These are phyloP conservation scores for Nomada ruficornis DNA, from an alignment of 2,888 invertebrate species.

Conservation along the genomic window DNA sequence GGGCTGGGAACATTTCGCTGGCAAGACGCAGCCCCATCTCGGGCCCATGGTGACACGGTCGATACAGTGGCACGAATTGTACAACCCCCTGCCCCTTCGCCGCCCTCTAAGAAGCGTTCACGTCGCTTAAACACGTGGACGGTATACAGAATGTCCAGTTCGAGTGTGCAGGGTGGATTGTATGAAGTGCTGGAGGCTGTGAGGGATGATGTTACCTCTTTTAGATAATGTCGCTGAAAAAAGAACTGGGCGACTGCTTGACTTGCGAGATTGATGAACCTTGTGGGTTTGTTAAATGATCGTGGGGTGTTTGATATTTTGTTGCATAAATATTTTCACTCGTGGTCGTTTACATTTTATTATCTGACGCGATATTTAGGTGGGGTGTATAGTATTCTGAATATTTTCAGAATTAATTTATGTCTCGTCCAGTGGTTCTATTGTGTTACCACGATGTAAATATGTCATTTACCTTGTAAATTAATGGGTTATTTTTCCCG, in stretches of 20 bases:
- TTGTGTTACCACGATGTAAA: no score
- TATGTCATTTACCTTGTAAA: no score
- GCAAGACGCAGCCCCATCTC: slow-evolving; percentile 28
- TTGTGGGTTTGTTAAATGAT: no score
- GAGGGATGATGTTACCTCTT: slow-evolving; percentile 6
- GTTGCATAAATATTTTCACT: no score
- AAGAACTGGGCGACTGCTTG: no score
- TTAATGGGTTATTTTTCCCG: no score
- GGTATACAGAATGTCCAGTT: slow-evolving; percentile 14
- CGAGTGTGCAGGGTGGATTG: background rate
- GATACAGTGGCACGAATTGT: slow-evolving; percentile 28
- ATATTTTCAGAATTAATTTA: no score
- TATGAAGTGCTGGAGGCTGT: background rate
- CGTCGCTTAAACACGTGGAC: slow-evolving; percentile 23
- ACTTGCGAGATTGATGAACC: background rate
- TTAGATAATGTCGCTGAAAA: background rate
- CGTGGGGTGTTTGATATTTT: no score
- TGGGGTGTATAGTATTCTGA: no score
- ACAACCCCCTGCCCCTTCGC: background rate
- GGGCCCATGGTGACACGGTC: slow-evolving; percentile 45
- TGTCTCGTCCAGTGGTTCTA: no score
- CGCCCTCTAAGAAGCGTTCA: background rate
- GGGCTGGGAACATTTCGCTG: slow-evolving; percentile 40
- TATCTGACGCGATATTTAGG: no score
- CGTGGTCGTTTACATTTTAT: no score